Base-by-base conservation (phyloP, 2,113 vertebrate genomes). In the Plecturocebus donacophilus region DNA sequence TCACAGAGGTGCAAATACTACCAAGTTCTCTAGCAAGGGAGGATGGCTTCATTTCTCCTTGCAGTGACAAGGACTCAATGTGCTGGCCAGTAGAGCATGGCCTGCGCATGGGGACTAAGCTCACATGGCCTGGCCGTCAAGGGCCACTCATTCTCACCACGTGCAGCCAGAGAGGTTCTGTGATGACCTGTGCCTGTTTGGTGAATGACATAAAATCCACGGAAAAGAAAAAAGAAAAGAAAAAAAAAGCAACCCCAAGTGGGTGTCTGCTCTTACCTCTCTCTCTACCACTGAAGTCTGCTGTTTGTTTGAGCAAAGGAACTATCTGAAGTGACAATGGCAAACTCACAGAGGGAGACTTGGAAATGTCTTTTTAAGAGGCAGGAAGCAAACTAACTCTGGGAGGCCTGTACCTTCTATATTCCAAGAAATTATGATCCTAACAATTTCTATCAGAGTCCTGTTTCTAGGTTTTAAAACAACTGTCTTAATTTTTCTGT, bases 11-110 rank as follows among this genome's bases (percentile, higher is more conserved):
- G n/a, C 70, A 76, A 6, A 13, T 1, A 8, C 49, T 6, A 47
- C 21, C 38, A n/a, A 3, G n/a, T 2, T 3, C 42, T 47, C 77
- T 2, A 32, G 40, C 2, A 4, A 91, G 25, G 61, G 23, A 14
- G 32, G 17, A 17, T 1, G 13, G 5, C 30, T 91, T 20, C 6
- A 25, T 71, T 73, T 54, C 13, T 30, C 56, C 49, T 52, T 38
- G 13, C 42, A 32, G 30, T 3, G 83, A n/a, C 3, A 25, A 35
- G 76, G 32, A 27, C 13, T 49, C 32, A 25, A 27, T 20, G 8
- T 13, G 4, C 1, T 0, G 10, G 21, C 27, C 64, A 8, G 40
- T 8, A 0, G 25, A 35, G 56, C 32, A 8, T 0, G 16, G 35
- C 8, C 17, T 32, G 54, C 13, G 68, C 20, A 2, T 11, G 2